Conservation (phyloP, 2,113 vertebrate genomes). For the Cynopterus brachyotis region DNA sequence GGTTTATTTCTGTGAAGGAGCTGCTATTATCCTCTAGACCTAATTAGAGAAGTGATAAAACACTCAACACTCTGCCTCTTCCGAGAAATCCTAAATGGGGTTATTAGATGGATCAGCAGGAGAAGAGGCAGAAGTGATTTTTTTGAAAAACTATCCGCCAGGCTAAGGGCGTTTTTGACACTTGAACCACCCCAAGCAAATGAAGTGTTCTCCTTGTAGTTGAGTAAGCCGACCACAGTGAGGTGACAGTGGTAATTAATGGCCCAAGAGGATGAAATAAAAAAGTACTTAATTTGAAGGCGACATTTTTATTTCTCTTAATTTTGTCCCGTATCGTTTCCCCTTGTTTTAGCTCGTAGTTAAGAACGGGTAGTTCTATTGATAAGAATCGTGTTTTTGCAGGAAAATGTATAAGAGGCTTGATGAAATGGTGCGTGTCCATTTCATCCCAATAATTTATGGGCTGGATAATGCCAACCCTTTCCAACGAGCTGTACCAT, state of each 20-base stretch:
- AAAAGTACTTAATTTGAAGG: slow-evolving; percentile 65
- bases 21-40: slow-evolving; percentile 65
- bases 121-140: slow-evolving; percentile 55
- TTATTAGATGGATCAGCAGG: slow-evolving; percentile 59
- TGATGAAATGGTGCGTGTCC: not conserved
- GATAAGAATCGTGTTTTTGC: not conserved
- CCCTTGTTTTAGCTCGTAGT: slow-evolving; percentile 35
- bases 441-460: not conserved
- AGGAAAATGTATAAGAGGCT: not conserved
- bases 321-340: not conserved
- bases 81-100: slow-evolving; percentile 48
- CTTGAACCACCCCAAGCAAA: slow-evolving; percentile 62
- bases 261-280: slow-evolving; percentile 18
- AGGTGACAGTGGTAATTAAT: slow-evolving; percentile 47
- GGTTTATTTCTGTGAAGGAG: slow-evolving; percentile 55
- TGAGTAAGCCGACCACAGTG: not conserved
- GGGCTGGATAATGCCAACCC: not conserved
- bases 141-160: slow-evolving; percentile 33
- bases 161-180: slow-evolving; percentile 41
- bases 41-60: slow-evolving; percentile 70
- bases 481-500: not conserved
- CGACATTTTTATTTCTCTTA: slow-evolving; percentile 63
- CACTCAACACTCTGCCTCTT: slow-evolving; percentile 58
- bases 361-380: not conserved
- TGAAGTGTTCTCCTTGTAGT: slow-evolving; percentile 56